Base-by-base conservation (phyloP, 2,113 vertebrate genomes). In the Redunca redunca region DNA sequence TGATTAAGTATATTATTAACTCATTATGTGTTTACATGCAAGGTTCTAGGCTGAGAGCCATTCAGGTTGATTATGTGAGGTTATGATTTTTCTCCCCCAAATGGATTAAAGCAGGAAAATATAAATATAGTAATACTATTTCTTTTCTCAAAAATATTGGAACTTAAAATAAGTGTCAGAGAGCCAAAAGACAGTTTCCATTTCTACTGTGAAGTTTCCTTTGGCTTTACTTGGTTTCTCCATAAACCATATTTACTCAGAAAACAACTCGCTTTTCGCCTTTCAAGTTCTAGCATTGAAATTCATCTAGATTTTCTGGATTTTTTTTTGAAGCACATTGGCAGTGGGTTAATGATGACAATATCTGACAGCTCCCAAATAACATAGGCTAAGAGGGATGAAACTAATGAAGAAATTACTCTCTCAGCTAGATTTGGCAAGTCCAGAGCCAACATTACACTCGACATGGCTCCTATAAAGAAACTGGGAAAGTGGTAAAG, bases 201-300 rank as follows among this genome's bases (percentile, higher is more conserved):
- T 90, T 88, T 96, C 81, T 28, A 85, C 64, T 13, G 57, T 93
- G 82, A 94, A 94, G 94, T 88, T 98, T 97, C 58, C 81, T 94
- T 83, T 91, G 77, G 52, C 57, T 95, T 92, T 94, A 93, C 90
- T 71, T 88, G 88, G 83, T 64, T 74, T 94, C 26, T 53, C 74
- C 36, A 90, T 92, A 90, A 96, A 97, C 97, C 40, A 33, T 58
- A 95, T 88, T 92, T 58, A 74, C 48, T 97, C 87, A 88, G 46
- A 97, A 97, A 98, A 95, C 52, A 95, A 95, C 25, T 71, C 50
- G 11, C 67, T 93, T 97, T 97, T 91, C 53, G 91, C 84, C 95
- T 97, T 94, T 97, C 53, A 96, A 92, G 62, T 97, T 96, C 71
- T 64, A 94, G 55, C 93, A 93, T 91, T 55, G 58, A 94, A 97